phyloP scores from a whole-genome alignment of 2,888 invertebrate genomes.

The Abrostola triplasia region DNA sequence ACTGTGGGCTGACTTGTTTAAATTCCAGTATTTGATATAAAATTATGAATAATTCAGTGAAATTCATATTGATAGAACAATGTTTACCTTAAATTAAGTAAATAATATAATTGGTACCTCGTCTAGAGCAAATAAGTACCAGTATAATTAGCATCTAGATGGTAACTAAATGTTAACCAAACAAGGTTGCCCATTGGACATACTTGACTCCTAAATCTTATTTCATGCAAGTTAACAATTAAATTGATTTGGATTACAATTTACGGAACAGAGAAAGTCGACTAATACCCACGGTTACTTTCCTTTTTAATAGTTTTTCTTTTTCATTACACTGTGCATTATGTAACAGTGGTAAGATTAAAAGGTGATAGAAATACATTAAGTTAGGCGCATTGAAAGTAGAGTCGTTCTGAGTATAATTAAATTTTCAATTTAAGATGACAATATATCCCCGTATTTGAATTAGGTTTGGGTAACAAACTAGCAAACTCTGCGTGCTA shows the following conservation, averaged over 20 bases:
- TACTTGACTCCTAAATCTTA: conserved; percentile 30
- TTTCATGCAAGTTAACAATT: conserved; percentile 55
- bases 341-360: conserved; percentile 17
- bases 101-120: conserved; percentile 20
- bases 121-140: conserved; percentile 24
- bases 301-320: conserved; percentile 42
- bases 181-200: conserved; percentile 1
- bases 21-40: conserved; percentile 16
- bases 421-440: neutral
- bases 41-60: conserved; percentile 12
- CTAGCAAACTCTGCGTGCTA: too few species aligned
- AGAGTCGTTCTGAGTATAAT: neutral
- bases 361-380: conserved; percentile 16
- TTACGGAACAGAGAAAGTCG: conserved; percentile 45
- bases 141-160: conserved; percentile 7
- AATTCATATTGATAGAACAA: conserved; percentile 2
- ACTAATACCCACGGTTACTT: conserved; percentile 22
- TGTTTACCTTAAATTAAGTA: conserved; percentile 17
- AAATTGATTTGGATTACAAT: conserved; percentile 53
- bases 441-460: too few species aligned
- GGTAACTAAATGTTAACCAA: neutral
- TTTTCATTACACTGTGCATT: conserved; percentile 24
- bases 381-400: conserved; percentile 12
- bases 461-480: too few species aligned
- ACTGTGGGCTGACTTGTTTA: conserved; percentile 9